These are phyloP conservation scores for Eremophila alpestris DNA, from an alignment of 2,797 vertebrate genomes.

Conservation along the genomic window DNA sequence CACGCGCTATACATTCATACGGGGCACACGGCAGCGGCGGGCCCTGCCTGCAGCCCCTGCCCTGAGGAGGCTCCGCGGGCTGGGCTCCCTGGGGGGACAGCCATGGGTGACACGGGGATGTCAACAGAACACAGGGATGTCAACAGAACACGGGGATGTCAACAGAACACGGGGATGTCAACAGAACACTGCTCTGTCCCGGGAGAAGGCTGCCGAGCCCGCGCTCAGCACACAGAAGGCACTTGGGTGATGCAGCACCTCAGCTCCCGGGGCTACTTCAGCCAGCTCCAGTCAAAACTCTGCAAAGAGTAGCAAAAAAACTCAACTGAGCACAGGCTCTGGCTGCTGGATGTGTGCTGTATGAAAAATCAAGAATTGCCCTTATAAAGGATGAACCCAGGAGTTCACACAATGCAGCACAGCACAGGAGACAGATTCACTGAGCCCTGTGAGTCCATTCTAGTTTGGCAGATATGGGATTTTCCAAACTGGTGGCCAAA, in stretches of 20 bases:
- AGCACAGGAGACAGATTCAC: neutral
- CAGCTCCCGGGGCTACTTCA: neutral
- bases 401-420: neutral
- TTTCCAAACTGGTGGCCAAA: neutral
- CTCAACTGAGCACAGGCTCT: neutral
- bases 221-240: neutral
- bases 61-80: neutral
- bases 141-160: neutral
- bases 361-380: neutral
- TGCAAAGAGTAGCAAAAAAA: neutral
- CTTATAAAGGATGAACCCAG: neutral
- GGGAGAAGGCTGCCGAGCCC: neutral
- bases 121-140: neutral
- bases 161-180: fast-evolving
- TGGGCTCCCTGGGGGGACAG: neutral
- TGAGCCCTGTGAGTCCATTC: neutral
- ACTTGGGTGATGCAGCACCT: neutral
- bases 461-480: neutral
- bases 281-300: neutral
- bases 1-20: neutral
- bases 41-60: neutral
- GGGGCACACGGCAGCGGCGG: neutral
- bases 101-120: fast-evolving
- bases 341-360: too few species aligned
- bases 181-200: neutral